These are phyloP conservation scores for Tautogolabrus adspersus DNA, from an alignment of 2,113 vertebrate genomes.

Conservation along the genomic window DNA sequence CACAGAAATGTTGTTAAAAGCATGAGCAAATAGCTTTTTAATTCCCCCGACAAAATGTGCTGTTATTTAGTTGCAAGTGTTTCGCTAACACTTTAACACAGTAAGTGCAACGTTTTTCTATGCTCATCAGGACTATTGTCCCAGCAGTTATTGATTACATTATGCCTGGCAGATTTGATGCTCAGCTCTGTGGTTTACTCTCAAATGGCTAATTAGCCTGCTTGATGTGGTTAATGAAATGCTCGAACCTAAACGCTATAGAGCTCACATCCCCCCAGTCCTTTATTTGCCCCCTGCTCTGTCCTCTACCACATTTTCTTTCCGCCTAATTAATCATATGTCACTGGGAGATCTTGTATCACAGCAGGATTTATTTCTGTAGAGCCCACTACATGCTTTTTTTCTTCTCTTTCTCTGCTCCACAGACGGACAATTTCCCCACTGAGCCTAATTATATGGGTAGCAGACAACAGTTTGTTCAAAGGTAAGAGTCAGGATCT, in stretches of 20 bases:
- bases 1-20: constrained; percentile 6
- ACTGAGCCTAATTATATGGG: constrained; percentile 99
- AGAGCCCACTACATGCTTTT: constrained; percentile 89
- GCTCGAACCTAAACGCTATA: constrained; percentile 81
- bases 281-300: constrained; percentile 29
- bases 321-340: constrained; percentile 93
- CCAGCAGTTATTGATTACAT: constrained; percentile 43
- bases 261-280: constrained; percentile 5
- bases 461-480: constrained; percentile 99
- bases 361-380: constrained; percentile 89
- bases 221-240: constrained; percentile 91
- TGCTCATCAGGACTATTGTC: constrained; percentile 48
- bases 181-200: constrained; percentile 63
- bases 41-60: constrained; percentile 23
- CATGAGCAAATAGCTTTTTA: constrained; percentile 31
- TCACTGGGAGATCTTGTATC: constrained; percentile 92
- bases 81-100: constrained; percentile 4
- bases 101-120: constrained; percentile 24
- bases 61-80: background rate
- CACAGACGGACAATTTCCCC: constrained; percentile 99
- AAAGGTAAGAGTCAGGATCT: constrained; percentile 94
- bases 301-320: constrained; percentile 43
- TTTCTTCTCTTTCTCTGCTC: constrained; percentile 81
- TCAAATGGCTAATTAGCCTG: constrained; percentile 86
- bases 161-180: constrained; percentile 46